A percentile compares a stretch with the other conserved stretches of the same genome.
Conservation (phyloP, 2,888 invertebrate species). For the Notodonta dromedarius region DNA sequence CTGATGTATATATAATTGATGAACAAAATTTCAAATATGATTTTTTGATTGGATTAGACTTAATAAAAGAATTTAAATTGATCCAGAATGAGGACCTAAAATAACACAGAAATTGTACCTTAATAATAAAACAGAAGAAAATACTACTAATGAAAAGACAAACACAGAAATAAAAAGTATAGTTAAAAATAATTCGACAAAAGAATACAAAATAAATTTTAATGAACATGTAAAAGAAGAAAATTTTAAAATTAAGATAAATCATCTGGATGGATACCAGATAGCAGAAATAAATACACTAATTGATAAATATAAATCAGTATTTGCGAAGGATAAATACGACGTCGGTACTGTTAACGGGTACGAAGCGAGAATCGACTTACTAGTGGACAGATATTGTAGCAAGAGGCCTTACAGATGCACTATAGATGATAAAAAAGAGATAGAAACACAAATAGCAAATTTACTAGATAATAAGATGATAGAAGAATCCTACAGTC, state of each 20-base stretch:
- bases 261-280: conserved; percentile 11
- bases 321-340: no score
- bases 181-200: not conserved
- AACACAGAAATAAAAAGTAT: no score
- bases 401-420: conserved; percentile 34
- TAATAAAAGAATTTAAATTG: no score
- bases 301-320: no score
- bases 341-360: no score
- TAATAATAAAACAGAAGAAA: conserved; percentile 1
- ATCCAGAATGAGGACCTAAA: no score
- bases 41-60: no score
- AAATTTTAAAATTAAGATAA: conserved; percentile 11
- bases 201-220: conserved; percentile 16
- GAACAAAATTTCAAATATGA: no score
- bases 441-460: conserved; percentile 26
- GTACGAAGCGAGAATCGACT: not conserved
- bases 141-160: no score
- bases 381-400: conserved; percentile 36
- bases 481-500: conserved; percentile 30
- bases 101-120: not conserved
- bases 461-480: conserved; percentile 23
- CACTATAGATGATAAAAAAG: conserved; percentile 16
- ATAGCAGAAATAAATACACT: no score
- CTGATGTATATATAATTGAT: no score
- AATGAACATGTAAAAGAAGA: conserved; percentile 26